Conservation (phyloP, 2,113 vertebrate genomes). For the Entelurus aequoreus region DNA sequence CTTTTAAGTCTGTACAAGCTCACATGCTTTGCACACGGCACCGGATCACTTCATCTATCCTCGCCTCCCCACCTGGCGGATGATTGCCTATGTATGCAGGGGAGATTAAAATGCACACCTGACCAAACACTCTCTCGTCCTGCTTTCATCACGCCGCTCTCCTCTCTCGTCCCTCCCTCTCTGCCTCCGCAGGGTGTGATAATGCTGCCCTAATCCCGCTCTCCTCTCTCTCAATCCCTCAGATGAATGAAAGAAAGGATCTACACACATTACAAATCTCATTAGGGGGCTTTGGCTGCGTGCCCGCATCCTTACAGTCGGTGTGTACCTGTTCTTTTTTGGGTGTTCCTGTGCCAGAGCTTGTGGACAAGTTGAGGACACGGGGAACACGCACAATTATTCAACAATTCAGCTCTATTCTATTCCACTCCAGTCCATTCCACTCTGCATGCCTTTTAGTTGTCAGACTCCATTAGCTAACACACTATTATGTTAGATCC, state of each 20-base stretch:
- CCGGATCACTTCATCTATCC: constrained; percentile 3
- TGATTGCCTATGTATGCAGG: constrained; percentile 18
- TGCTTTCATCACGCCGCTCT: constrained; percentile 41
- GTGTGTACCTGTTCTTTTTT: constrained; percentile 27
- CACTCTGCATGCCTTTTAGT: constrained; percentile 30
- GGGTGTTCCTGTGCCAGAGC: background rate
- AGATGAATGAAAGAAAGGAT: constrained; percentile 61
- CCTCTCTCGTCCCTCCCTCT: constrained; percentile 31
- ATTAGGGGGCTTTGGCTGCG: constrained; percentile 62
- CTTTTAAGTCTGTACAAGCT: too few relatives aligned
- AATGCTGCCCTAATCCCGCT: constrained; percentile 65
- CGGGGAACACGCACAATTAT: constrained; percentile 18
- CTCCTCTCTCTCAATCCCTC: constrained; percentile 58
- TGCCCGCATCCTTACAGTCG: constrained; percentile 2
- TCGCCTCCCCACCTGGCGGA: background rate
- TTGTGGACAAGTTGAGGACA: constrained; percentile 22
- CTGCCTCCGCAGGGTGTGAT: constrained; percentile 52
- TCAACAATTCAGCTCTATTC: background rate
- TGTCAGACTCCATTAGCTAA: constrained; percentile 48
- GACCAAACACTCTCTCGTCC: constrained; percentile 13
- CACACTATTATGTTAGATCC: constrained; percentile 41
- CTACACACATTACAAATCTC: constrained; percentile 69
- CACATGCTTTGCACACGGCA: too few relatives aligned
- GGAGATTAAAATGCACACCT: constrained; percentile 22
- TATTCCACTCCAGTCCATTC: constrained; percentile 20